Evolutionary conservation across 2,113 vertebrate genomes (phyloP).

Genomic region (Phodopus roborovskii): DNA sequence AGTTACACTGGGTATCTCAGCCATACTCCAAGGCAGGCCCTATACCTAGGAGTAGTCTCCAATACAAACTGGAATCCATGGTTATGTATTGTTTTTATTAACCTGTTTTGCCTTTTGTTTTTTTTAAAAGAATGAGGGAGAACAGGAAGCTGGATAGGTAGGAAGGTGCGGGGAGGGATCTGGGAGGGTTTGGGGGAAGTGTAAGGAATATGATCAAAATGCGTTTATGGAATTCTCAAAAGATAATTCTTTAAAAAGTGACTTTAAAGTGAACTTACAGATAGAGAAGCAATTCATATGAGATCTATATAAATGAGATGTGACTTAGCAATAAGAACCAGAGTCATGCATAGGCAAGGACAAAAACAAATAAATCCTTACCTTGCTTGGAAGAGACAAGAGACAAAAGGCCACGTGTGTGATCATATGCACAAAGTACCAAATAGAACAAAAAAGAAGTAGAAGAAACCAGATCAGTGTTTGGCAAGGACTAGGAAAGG

Average conservation of each 20-base stretch:
- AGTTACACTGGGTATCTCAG: background rate
- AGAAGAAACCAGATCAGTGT: background rate
- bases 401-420: background rate
- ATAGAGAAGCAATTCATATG: background rate
- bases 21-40: background rate
- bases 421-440: background rate
- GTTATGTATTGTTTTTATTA: background rate
- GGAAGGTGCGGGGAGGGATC: background rate
- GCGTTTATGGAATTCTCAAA: background rate
- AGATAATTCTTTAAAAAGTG: background rate
- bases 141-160: background rate
- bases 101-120: background rate
- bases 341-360: background rate
- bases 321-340: background rate
- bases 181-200: background rate
- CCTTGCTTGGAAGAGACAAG: background rate
- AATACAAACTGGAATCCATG: background rate
- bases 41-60: background rate
- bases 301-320: background rate
- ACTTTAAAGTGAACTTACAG: background rate
- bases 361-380: background rate
- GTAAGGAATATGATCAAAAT: background rate
- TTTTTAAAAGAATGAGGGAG: background rate
- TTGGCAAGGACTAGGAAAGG: background rate
- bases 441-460: background rate